phyloP scores from a whole-genome alignment of 1,140 invertebrate species.

The Pseudoatta argentina region DNA sequence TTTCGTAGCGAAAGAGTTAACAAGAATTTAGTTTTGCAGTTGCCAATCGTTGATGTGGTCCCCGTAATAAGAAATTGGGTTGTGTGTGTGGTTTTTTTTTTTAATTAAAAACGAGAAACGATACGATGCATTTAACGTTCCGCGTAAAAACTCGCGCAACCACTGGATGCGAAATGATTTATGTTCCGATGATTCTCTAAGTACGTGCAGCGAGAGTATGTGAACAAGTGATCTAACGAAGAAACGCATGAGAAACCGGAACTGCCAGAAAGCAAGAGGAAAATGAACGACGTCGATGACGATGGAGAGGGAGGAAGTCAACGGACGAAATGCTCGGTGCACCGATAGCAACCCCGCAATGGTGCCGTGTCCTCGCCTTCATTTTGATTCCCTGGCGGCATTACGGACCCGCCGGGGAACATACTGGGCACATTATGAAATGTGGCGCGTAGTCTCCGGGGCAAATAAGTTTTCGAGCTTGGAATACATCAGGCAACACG shows the following conservation, averaged over 20 bases:
- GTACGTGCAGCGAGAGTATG: neutral
- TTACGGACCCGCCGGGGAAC: slow-evolving; percentile 61
- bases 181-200: slow-evolving; percentile 24
- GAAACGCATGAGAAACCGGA: slow-evolving; percentile 19
- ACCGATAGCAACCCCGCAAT: slow-evolving; percentile 31
- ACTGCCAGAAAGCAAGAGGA: too few species aligned
- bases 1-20: neutral
- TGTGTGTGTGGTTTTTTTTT: neutral
- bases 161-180: slow-evolving; percentile 36
- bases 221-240: slow-evolving; percentile 6
- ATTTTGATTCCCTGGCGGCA: slow-evolving; percentile 71
- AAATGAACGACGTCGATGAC: neutral
- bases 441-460: slow-evolving; percentile 74
- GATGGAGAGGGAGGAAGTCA: neutral
- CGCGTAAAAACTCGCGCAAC: slow-evolving; percentile 31
- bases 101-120: slow-evolving; percentile 34
- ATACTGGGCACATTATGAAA: slow-evolving; percentile 80
- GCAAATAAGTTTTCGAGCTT: slow-evolving; percentile 79
- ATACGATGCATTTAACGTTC: neutral
- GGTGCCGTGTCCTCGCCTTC: slow-evolving; percentile 62
- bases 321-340: slow-evolving; percentile 6
- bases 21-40: neutral
- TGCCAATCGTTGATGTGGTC: neutral
- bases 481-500: slow-evolving; percentile 82
- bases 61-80: neutral